A percentile compares a stretch with the other conserved stretches of the same genome.
Conservation (phyloP, 92 coral and sea anemone genomes). For the Heliopora coerulea region DNA sequence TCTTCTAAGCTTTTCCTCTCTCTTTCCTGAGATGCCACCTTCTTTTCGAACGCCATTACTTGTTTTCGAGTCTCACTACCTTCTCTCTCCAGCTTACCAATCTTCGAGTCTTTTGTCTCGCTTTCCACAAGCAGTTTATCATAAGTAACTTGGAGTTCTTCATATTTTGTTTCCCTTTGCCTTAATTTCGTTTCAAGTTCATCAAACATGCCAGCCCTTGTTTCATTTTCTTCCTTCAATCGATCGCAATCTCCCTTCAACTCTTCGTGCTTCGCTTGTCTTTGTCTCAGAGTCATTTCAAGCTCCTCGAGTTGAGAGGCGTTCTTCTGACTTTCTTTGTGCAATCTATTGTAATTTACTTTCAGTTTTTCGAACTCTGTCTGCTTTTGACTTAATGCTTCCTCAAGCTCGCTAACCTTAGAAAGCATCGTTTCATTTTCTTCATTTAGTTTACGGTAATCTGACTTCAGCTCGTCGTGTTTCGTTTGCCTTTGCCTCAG, state of each 20-base stretch:
- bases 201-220: slow-evolving; percentile 14
- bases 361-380: slow-evolving; percentile 45
- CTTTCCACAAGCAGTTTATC: slow-evolving; percentile 48
- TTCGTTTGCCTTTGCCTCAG: slow-evolving; percentile 40
- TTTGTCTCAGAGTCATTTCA: slow-evolving; percentile 18
- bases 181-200: slow-evolving; percentile 2
- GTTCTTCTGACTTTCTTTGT: slow-evolving; percentile 45
- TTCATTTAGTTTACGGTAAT: slow-evolving; percentile 36
- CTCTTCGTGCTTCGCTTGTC: slow-evolving; percentile 38
- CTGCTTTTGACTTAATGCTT: slow-evolving; percentile 31
- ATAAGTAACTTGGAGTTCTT: slow-evolving; percentile 6
- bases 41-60: slow-evolving; percentile 46
- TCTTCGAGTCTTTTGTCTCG: slow-evolving; percentile 53
- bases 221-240: slow-evolving; percentile 44
- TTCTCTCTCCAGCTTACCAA: slow-evolving; percentile 59
- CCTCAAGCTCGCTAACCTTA: slow-evolving; percentile 55
- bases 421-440: slow-evolving; percentile 53
- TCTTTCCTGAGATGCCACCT: slow-evolving; percentile 36
- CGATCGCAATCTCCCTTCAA: slow-evolving; percentile 45
- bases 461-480: slow-evolving; percentile 16
- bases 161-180: slow-evolving; percentile 41
- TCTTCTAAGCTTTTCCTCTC: slow-evolving; percentile 33
- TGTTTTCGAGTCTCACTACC: slow-evolving; percentile 7
- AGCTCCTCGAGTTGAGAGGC: slow-evolving; percentile 3
- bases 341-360: too few species aligned